Percentiles rank a stretch among this genome's conserved stretches.
These are phyloP conservation scores for Liolophura sinensis DNA, from an alignment of 1,140 invertebrate genomes.

Conservation along the genomic window DNA sequence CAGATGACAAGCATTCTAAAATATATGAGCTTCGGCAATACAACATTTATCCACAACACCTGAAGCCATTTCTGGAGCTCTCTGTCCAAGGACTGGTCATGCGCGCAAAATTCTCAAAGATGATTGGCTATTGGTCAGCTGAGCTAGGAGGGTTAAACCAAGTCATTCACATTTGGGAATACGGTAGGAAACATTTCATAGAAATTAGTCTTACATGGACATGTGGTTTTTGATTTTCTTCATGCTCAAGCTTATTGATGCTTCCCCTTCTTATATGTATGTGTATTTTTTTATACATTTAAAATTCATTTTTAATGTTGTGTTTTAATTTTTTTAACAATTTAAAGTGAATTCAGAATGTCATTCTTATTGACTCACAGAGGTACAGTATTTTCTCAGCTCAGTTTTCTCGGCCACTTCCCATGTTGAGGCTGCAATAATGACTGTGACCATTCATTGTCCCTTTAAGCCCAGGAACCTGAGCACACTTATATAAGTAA, in stretches of 20 bases:
- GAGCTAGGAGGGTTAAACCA: constrained; percentile 57
- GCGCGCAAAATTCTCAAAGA: constrained; percentile 46
- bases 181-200: constrained; percentile 41
- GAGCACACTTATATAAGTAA: no score
- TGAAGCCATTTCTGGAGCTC: constrained; percentile 43
- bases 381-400: no score
- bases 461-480: no score
- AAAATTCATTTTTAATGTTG: no score
- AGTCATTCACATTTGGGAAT: constrained; percentile 59
- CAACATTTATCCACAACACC: constrained; percentile 35
- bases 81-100: constrained; percentile 50
- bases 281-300: neutral
- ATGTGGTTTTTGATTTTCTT: neutral
- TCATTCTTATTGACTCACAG: no score
- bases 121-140: constrained; percentile 55
- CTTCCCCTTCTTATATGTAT: neutral
- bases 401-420: no score
- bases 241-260: neutral
- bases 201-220: neutral
- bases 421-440: no score
- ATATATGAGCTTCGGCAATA: constrained; percentile 52
- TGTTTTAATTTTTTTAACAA: no score
- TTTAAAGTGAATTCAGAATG: no score
- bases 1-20: neutral
- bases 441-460: no score